Evolutionary conservation across 2,888 invertebrate species (phyloP), one percentile per base, ranked within the genome.

Genomic region (Cosmopolites sordidus): DNA sequence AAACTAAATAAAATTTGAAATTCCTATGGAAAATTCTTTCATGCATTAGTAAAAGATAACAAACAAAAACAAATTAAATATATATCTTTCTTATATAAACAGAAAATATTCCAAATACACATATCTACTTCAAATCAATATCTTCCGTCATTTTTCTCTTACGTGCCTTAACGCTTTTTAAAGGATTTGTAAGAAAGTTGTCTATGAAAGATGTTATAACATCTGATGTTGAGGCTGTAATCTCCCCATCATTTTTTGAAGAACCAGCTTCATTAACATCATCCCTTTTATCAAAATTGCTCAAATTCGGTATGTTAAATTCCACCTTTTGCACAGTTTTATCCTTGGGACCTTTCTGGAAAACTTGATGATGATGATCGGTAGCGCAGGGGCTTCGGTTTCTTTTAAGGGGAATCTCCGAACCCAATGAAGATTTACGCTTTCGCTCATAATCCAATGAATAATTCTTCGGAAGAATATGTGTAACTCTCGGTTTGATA

Each of bases 121-220:
- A 5, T 33, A 33, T 33, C 47, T 59, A 66, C 50, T 68, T 64
- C 45, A 67, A 60, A 60, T 69, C 68, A 14, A 71, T 63, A 43
- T 70, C 70, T 48, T 71, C 70, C 2, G 63, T 48, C 58, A 69
- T 68, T 59, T 72, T 72, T n/a, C 73, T 63, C 57, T 73, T 73
- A 9, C 73, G 63, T 11, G 69, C 64, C 30, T 67, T 70, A 5
- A 12, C 66, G 51, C 59, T 64, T 3, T 54, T 48, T 14, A 47
- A 9, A 15, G n/a, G 54, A 49, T 42, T 66, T 63, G 14, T 15
- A 15, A 70, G 49, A 1, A 66, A 66, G 51, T 54, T 62, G 30
- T 63, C 64, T 2, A 70, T 60, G 29, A 69, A 64, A 6, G 63
- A 62, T 15, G 62, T 57, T 11, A 69, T 58, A 43, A 66, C 61